phyloP scores from a whole-genome alignment of 2,797 vertebrate genomes.

The Botia kubotai region DNA sequence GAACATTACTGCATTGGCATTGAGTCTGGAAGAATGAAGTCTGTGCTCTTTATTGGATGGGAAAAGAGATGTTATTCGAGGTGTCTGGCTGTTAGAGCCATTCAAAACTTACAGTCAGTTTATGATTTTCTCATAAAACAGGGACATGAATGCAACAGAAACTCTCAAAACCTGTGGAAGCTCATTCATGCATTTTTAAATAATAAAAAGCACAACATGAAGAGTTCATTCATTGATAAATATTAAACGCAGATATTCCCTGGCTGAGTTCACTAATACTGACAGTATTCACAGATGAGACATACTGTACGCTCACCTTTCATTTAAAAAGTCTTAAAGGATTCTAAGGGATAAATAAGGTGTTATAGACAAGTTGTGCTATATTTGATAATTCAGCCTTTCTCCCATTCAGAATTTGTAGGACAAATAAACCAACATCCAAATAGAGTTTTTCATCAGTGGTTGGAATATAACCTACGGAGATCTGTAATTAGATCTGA shows the following conservation, averaged over 20 bases:
- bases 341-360: background rate
- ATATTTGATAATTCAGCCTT: background rate
- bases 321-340: background rate
- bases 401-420: no score
- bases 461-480: background rate
- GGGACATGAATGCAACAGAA: background rate
- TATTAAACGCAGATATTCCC: no score
- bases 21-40: background rate
- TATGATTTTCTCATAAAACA: background rate
- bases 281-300: background rate
- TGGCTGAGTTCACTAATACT: no score
- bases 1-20: background rate
- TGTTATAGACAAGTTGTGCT: background rate
- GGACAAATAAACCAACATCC: background rate
- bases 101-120: background rate
- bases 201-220: no score
- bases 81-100: background rate
- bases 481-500: slow-evolving; percentile 36
- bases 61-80: background rate
- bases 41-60: background rate
- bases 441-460: background rate
- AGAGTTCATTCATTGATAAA: no score
- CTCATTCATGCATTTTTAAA: no score
- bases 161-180: background rate
- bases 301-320: background rate